A percentile compares a stretch with the other conserved stretches of the same genome.
These are phyloP conservation scores for Drosophila elegans DNA, from an alignment of 1,140 invertebrate genomes.

Conservation along the genomic window DNA sequence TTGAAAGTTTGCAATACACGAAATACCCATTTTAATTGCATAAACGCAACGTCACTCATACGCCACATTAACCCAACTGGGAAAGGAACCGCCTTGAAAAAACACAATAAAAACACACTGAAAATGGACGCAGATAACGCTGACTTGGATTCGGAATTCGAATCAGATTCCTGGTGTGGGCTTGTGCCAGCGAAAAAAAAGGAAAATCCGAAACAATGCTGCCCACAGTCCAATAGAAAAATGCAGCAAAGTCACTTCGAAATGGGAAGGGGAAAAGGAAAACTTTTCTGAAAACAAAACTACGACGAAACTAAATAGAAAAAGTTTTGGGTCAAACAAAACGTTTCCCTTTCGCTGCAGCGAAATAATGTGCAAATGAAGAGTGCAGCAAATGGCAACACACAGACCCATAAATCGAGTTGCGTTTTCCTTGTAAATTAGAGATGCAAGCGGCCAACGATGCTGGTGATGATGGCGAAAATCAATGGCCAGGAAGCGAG, in stretches of 20 bases:
- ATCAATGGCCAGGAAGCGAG: slow-evolving; percentile 65
- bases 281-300: slow-evolving; percentile 54
- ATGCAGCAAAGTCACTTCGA: slow-evolving; percentile 1
- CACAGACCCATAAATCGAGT: slow-evolving; percentile 57
- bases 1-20: background rate
- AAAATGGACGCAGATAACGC: slow-evolving; percentile 40
- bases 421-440: slow-evolving; percentile 63
- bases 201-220: slow-evolving; percentile 48
- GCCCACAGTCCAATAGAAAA: slow-evolving; percentile 22
- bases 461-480: slow-evolving; percentile 40
- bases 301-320: slow-evolving; percentile 51
- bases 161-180: background rate
- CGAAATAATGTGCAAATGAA: slow-evolving; percentile 48
- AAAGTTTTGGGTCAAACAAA: slow-evolving; percentile 53
- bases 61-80: slow-evolving; percentile 50
- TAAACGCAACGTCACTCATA: slow-evolving; percentile 50
- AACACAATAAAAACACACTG: slow-evolving; percentile 24
- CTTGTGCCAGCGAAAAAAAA: slow-evolving; percentile 2
- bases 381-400: slow-evolving; percentile 17
- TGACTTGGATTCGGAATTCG: slow-evolving; percentile 12
- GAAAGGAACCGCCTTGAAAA: slow-evolving; percentile 7
- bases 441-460: slow-evolving; percentile 8
- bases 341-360: slow-evolving; percentile 33
- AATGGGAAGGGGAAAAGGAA: slow-evolving; percentile 13
- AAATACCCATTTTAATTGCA: slow-evolving; percentile 54